Evolutionary conservation across 2,797 vertebrate species (phyloP).

Genomic region (Scolopax bukidnonensis): DNA sequence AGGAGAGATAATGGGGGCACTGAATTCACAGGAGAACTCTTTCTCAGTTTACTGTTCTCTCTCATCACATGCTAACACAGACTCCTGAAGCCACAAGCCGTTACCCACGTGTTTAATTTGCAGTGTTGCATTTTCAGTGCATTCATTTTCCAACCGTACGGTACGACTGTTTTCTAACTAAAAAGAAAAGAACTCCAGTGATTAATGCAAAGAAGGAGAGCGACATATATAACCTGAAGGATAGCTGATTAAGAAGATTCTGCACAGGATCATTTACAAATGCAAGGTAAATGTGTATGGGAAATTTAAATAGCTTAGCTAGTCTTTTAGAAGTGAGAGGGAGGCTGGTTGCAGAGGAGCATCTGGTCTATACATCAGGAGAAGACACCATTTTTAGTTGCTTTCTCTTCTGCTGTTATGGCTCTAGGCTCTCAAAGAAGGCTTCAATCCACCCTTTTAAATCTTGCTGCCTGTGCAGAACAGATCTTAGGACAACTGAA

Average conservation of each 20-base stretch:
- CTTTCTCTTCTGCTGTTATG: neutral
- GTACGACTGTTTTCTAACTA: constrained; percentile 4
- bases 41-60: constrained; percentile 22
- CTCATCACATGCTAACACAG: constrained; percentile 14
- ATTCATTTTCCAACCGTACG: neutral
- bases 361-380: neutral
- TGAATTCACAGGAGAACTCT: constrained; percentile 68
- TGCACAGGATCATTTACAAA: neutral
- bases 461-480: neutral
- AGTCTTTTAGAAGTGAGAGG: neutral
- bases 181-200: constrained; percentile 19
- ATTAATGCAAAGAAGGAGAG: constrained; percentile 16
- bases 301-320: neutral
- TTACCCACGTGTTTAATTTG: neutral
- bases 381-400: neutral
- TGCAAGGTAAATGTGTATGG: neutral
- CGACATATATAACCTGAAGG: neutral
- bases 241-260: neutral
- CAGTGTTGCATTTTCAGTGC: constrained; percentile 40
- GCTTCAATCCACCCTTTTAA: neutral
- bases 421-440: neutral
- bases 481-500: neutral
- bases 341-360: neutral
- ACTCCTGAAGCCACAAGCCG: neutral
- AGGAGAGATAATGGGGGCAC: constrained; percentile 66